Evolutionary conservation across 37 sponge, comb jelly and placozoan species (phyloP).

Genomic region (Ephydatia muelleri): DNA sequence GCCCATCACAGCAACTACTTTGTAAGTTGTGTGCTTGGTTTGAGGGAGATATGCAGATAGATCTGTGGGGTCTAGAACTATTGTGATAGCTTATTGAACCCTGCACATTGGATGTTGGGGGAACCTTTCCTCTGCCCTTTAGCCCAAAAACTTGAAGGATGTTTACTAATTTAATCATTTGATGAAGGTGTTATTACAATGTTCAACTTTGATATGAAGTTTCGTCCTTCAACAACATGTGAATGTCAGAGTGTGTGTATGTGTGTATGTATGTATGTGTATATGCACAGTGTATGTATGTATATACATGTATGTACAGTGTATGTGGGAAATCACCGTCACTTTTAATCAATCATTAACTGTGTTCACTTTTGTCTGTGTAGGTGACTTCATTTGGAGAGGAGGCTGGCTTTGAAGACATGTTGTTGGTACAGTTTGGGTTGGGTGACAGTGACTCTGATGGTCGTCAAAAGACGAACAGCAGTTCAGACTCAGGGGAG

Average conservation of each 20-base stretch:
- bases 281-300: too few species aligned
- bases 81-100: too few species aligned
- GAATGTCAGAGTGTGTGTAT: not conserved
- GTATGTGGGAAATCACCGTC: not conserved
- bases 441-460: constrained; percentile 55
- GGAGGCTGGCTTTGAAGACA: constrained; percentile 84
- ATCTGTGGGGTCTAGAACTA: too few species aligned
- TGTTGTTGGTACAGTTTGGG: constrained; percentile 73
- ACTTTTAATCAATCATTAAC: not conserved
- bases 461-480: constrained; percentile 3
- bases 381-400: constrained; percentile 31
- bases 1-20: constrained; percentile 70
- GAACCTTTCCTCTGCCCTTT: not conserved
- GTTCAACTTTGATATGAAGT: too few species aligned
- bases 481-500: constrained; percentile 24
- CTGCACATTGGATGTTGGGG: too few species aligned
- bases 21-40: too few species aligned
- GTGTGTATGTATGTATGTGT: not conserved
- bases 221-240: not conserved
- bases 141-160: not conserved
- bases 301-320: not conserved
- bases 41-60: too few species aligned
- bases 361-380: not conserved
- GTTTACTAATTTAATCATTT: too few species aligned
- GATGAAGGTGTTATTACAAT: too few species aligned